A percentile compares a stretch with the other conserved stretches of the same genome.
phyloP scores from a whole-genome alignment of 2,888 invertebrate genomes.

The Papilio demoleus region DNA sequence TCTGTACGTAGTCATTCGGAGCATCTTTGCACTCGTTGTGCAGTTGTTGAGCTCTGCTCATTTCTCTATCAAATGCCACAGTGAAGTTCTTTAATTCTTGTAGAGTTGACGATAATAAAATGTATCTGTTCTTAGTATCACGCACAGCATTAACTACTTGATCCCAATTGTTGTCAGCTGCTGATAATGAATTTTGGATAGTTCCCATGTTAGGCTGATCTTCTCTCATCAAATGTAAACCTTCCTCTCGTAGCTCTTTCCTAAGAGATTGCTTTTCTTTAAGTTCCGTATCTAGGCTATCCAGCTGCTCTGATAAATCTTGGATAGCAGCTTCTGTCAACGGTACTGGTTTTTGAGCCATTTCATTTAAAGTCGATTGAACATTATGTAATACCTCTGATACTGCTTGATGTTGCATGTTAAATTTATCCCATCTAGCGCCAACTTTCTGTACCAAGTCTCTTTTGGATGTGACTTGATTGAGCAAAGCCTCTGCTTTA shows the following conservation, averaged over 20 bases:
- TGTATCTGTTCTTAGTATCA: constrained; percentile 89
- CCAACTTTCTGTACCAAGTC: constrained; percentile 88
- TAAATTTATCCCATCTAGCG: constrained; percentile 91
- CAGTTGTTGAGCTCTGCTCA: constrained; percentile 87
- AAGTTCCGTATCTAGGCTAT: constrained; percentile 81
- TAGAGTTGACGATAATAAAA: constrained; percentile 88
- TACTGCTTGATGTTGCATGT: constrained; percentile 87
- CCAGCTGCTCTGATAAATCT: constrained; percentile 78
- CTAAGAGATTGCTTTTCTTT: constrained; percentile 85
- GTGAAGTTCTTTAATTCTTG: constrained; percentile 90
- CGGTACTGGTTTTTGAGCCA: constrained; percentile 79
- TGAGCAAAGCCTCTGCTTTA: constrained; percentile 86
- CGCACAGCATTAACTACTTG: constrained; percentile 89
- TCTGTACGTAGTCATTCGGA: constrained; percentile 89
- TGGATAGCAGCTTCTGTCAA: constrained; percentile 76
- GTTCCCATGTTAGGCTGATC: constrained; percentile 91
- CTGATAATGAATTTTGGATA: constrained; percentile 90
- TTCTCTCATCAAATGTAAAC: constrained; percentile 90
- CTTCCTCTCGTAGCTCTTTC: constrained; percentile 90
- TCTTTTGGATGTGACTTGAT: constrained; percentile 86
- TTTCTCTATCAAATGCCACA: constrained; percentile 87
- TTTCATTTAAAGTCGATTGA: constrained; percentile 82
- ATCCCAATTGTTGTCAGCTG: constrained; percentile 92
- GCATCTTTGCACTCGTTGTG: constrained; percentile 85
- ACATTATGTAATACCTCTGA: constrained; percentile 85